These are phyloP conservation scores for Propithecus perrieri DNA, from an alignment of 2,797 vertebrate species.

Conservation along the genomic window DNA sequence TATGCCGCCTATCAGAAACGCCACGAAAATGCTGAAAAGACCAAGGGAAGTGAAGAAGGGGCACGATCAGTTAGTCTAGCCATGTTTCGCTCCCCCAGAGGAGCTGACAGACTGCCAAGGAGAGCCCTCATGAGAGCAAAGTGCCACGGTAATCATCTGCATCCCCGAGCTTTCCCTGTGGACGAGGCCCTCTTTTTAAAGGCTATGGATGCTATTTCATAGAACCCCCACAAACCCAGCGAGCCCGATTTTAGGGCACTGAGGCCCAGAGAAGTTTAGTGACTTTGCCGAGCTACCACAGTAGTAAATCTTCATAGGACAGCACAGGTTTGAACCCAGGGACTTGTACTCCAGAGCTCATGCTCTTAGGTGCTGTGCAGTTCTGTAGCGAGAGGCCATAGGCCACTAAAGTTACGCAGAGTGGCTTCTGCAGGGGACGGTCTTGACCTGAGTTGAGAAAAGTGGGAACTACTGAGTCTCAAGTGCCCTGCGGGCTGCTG, in stretches of 20 bases:
- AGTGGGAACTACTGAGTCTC: neutral
- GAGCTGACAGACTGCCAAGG: neutral
- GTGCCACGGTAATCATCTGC: neutral
- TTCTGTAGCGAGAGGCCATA: neutral
- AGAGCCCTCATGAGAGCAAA: neutral
- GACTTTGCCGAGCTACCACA: neutral
- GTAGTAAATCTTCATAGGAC: neutral
- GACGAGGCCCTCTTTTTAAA: neutral
- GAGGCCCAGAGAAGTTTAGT: neutral
- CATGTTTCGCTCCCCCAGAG: accelerated
- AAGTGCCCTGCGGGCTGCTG: too few species aligned
- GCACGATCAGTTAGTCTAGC: too few species aligned
- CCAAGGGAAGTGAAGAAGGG: neutral
- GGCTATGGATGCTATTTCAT: neutral
- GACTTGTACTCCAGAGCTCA: neutral
- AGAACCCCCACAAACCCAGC: neutral
- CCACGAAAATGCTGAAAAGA: neutral
- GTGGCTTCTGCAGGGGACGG: neutral
- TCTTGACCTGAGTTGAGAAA: neutral
- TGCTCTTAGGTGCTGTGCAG: neutral
- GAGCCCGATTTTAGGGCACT: neutral
- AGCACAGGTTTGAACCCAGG: neutral
- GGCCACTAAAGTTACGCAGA: neutral
- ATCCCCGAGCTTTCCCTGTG: neutral
- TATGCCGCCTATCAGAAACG: neutral